These are phyloP conservation scores for Alectura lathami DNA, from an alignment of 2,113 vertebrate genomes.

Conservation along the genomic window DNA sequence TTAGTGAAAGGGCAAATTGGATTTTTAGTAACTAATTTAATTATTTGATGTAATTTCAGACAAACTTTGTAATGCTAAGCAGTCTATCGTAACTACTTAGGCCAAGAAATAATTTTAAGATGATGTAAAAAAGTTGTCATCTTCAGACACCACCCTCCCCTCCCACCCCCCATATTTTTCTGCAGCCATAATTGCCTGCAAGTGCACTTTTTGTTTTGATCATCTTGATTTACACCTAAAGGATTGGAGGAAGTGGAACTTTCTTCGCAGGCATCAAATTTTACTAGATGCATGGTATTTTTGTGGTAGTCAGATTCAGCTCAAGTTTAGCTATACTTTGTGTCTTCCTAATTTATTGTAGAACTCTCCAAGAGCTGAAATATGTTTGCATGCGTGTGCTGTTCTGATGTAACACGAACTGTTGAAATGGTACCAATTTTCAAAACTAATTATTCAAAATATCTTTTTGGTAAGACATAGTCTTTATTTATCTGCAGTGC, in stretches of 20 bases:
- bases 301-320: background rate
- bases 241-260: background rate
- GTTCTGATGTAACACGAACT: background rate
- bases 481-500: background rate
- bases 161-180: background rate
- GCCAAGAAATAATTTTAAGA: background rate
- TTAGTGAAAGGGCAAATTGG: background rate
- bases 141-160: background rate
- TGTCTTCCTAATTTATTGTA: background rate
- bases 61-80: background rate
- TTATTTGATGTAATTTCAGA: background rate
- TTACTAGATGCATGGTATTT: background rate
- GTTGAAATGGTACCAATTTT: background rate
- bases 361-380: background rate
- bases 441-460: background rate
- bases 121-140: background rate
- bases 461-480: background rate
- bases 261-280: background rate
- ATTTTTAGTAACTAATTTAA: slow-evolving; percentile 13
- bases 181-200: background rate
- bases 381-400: background rate
- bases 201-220: background rate
- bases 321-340: background rate
- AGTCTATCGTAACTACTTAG: background rate
- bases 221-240: background rate